Base-by-base conservation (phyloP, 1,140 invertebrate species). In the Heliconius hewitsoni region DNA sequence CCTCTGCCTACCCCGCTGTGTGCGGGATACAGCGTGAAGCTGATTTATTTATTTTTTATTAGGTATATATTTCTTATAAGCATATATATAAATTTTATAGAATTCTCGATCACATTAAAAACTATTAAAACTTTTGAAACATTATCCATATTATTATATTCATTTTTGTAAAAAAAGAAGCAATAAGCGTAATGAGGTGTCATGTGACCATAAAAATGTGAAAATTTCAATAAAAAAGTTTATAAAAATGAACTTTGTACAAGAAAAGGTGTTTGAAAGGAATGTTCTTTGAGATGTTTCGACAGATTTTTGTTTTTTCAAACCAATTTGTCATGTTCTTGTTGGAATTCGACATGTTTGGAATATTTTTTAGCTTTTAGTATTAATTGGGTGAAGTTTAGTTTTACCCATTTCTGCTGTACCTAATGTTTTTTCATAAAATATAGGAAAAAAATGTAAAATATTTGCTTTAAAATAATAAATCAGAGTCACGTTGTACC, bases 101-200 rank as follows among this genome's bases (percentile, higher is more conserved):
- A 52, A 52, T 19, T 52, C 1, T 52, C 50, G 50, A 52, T 16
- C 2, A 18, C 16, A 52, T 19, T 0, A 52, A 19, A 18, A 52
- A n/a, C 8, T 57, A 23, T n/a, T 57, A 23, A 57, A 9, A 23
- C 9, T 66, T 66, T n/a, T 66, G 3, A 27, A 66, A 66, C 60
- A 81, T 60, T 82, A 85, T 86, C 86, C 80, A 82, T n/a, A 66
- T 66, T 27, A 16, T 5, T 66, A 23, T 66, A 30, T 30, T 9
- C 9, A 66, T 66, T 66, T 39, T 42, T 66, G 8, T 30, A 70
- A 66, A 78, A 79, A 78, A 52, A 19, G 6, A 55, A 83, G 80
- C 84, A 83, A 85, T 84, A 84, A 86, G 70, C 83, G 76, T 90
- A 91, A 90, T 86, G 85, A 89, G 89, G 89, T 89, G 86, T 88